These are phyloP conservation scores for Coryphaenoides rupestris DNA, from an alignment of 2,113 vertebrate species.

Conservation along the genomic window DNA sequence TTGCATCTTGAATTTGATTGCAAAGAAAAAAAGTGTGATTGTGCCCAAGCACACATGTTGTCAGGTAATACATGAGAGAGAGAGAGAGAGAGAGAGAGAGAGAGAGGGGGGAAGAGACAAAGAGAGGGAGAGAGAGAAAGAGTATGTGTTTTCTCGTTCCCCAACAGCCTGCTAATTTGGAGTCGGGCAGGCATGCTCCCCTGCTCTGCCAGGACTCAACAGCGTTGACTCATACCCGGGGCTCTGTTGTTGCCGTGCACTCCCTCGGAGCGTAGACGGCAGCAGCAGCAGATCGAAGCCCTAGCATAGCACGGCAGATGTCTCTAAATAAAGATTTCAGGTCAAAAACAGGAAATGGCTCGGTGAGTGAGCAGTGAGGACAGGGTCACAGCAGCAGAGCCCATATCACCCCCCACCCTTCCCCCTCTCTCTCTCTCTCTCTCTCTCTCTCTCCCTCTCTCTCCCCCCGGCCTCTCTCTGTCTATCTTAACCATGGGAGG, in stretches of 20 bases:
- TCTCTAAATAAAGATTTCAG: constrained; percentile 99
- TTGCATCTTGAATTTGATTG: no score
- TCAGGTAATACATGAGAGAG: no score
- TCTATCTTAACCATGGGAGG: background rate
- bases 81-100: no score
- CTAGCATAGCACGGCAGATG: constrained; percentile 70
- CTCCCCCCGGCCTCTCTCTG: constrained; percentile 18
- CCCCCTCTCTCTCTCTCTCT: constrained; percentile 30
- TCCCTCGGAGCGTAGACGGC: background rate
- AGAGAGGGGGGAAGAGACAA: no score
- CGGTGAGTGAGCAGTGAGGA: constrained; percentile 91
- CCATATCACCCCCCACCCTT: constrained; percentile 77
- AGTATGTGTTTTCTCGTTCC: no score
- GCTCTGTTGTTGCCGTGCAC: background rate
- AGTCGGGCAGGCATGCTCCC: background rate
- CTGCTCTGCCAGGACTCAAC: background rate
- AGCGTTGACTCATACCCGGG: background rate
- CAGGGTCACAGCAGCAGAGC: constrained; percentile 84
- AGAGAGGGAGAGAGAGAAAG: no score
- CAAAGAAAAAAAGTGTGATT: no score
- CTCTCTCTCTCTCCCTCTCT: constrained; percentile 5
- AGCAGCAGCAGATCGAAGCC: constrained; percentile 59
- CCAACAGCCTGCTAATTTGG: constrained; percentile 22
- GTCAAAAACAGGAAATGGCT: constrained; percentile 99
- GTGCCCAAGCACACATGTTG: no score